These are phyloP conservation scores for Perccottus glenii DNA, from an alignment of 2,113 vertebrate species.

Conservation along the genomic window DNA sequence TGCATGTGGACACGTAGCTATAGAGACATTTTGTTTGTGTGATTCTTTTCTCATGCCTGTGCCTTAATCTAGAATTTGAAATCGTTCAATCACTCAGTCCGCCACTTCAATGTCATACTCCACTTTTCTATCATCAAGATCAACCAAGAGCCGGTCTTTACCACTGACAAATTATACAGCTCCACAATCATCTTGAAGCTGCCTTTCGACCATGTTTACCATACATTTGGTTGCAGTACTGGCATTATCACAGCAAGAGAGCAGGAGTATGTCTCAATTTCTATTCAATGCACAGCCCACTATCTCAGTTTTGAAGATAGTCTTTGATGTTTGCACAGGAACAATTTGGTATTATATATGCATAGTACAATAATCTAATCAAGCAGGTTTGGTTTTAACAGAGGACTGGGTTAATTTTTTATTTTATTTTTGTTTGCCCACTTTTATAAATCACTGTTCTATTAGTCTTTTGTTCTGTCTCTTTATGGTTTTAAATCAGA, in stretches of 20 bases:
- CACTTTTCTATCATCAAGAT: not conserved
- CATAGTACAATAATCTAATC: conserved; percentile 4
- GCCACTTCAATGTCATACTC: not conserved
- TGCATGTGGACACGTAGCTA: not conserved
- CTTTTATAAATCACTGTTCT: conserved; percentile 8
- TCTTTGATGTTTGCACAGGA: not conserved
- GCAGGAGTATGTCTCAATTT: not conserved
- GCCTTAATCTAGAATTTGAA: not conserved
- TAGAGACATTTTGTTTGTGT: not conserved
- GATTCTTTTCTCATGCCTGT: not conserved
- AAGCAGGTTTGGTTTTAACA: not conserved
- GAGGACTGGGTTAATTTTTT: not conserved
- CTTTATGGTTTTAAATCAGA: too few relatives aligned
- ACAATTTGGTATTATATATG: not conserved
- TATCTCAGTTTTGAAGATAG: not conserved
- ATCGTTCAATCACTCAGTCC: not conserved
- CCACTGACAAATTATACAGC: conserved; percentile 14
- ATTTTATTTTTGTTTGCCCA: conserved; percentile 52
- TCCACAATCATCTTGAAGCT: not conserved
- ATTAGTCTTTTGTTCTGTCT: not conserved
- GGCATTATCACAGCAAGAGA: conserved; percentile 19
- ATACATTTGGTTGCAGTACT: not conserved
- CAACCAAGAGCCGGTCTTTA: conserved; percentile 8
- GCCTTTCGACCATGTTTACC: conserved; percentile 9
- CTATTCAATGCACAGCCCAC: not conserved